Evolutionary conservation across 1,140 invertebrate species (phyloP).

Genomic region (Bombus waltoni): DNA sequence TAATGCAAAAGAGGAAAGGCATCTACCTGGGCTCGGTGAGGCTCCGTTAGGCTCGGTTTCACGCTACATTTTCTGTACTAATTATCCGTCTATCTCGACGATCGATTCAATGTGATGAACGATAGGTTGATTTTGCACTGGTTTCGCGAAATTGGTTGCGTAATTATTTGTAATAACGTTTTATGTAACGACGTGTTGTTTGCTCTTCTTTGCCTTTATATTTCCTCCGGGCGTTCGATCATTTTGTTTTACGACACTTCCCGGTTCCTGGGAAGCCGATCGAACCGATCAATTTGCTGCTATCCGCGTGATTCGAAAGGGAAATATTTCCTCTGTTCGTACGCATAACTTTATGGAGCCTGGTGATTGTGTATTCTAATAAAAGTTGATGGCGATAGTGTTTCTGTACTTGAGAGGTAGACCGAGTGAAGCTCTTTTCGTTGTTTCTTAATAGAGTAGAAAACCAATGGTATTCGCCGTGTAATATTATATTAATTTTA

Average conservation of each 20-base stretch:
- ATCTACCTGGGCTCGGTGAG: not conserved
- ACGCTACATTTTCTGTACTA: constrained; percentile 24
- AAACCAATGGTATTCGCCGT: no score
- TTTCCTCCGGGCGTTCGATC: not conserved
- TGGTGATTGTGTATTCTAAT: no score
- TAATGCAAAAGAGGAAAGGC: constrained; percentile 7
- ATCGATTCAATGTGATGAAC: not conserved
- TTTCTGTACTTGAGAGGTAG: no score
- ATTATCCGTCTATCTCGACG: constrained; percentile 24
- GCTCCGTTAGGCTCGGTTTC: constrained; percentile 1
- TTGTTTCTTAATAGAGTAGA: no score
- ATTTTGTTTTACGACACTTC: not conserved
- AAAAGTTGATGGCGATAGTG: no score
- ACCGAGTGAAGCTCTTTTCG: no score
- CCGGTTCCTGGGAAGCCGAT: not conserved
- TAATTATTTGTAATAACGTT: not conserved
- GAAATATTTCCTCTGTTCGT: no score
- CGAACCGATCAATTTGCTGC: not conserved
- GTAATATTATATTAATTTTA: no score
- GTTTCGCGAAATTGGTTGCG: not conserved
- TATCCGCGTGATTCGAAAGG: not conserved
- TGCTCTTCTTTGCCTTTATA: not conserved
- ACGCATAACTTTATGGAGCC: no score
- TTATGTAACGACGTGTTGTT: constrained; percentile 8
- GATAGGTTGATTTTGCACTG: not conserved